Base-by-base conservation (phyloP, 2,113 vertebrate genomes). In the Istiophorus platypterus region DNA sequence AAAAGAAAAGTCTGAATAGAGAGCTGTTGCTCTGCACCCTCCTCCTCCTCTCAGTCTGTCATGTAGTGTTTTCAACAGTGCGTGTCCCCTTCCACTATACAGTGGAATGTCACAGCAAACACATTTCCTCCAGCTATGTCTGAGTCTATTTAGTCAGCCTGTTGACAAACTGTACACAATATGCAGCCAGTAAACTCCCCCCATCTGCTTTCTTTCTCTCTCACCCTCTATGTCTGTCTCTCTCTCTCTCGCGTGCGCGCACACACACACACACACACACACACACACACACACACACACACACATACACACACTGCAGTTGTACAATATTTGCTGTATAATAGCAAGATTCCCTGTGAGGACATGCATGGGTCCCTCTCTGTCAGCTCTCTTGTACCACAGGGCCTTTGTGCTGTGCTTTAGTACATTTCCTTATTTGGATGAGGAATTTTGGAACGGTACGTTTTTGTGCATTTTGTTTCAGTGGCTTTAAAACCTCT, bases 31-130 rank as follows among this genome's bases (percentile, higher is more conserved):
- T 70, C 71, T 59, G 51, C 57, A 41, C 41, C 77, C 62, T 37
- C 63, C 68, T 37, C 63, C 68, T 54, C 39, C 34, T 15, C 41
- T 54, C 76, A 45, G 67, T 82, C 84, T 88, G 75, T 88, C 89
- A 84, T 88, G 81, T 86, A 34, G 69, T 61, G 57, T 37, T 89
- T 82, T 88, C 86, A 82, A 89, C 87, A 77, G 80, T 81, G 45
- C 24, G 20, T 73, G 75, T 78, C 80, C 80, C 73, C 69, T 73
- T 85, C 83, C 82, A 80, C 81, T 72, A 79, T 90, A 85, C 84
- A 92, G 90, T 84, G 90, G 89, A 93, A 93, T 94, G 89, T 90
- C 89, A 92, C 84, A 81, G 90, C 89, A 92, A 92, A 93, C 90
- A 91, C 85, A 73, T 81, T 81, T 93, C 91, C 92, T 90, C 89